Conservation (phyloP, 2,113 vertebrate species). For the Athene cunicularia region DNA sequence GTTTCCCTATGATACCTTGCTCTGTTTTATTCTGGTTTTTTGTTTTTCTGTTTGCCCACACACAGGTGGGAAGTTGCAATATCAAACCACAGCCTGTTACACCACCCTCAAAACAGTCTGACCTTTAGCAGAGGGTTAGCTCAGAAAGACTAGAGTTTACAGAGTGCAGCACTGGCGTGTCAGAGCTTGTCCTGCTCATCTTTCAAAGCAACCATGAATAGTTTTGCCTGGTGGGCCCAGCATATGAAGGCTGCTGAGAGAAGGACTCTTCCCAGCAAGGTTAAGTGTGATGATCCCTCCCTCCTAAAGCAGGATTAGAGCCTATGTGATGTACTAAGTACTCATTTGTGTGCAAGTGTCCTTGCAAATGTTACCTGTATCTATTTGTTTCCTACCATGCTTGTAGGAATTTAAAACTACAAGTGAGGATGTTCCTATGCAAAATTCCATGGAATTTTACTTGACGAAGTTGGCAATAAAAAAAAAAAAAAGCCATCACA, state of each 20-base stretch:
- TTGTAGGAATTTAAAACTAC: not conserved
- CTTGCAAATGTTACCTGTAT: not conserved
- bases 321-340: not conserved
- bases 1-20: not conserved
- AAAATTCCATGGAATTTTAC: not conserved
- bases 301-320: not conserved
- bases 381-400: not conserved
- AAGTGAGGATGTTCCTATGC: not conserved
- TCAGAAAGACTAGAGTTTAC: not conserved
- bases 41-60: not conserved
- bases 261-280: not conserved
- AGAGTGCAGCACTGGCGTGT: not conserved
- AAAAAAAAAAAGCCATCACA: not conserved
- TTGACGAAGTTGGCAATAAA: not conserved
- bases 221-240: not conserved
- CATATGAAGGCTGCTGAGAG: not conserved
- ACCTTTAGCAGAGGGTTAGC: not conserved
- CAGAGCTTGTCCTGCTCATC: fast-evolving
- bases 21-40: not conserved
- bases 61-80: not conserved
- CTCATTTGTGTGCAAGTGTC: not conserved
- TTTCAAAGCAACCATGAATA: not conserved
- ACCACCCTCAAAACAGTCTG: not conserved
- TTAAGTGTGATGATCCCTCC: not conserved
- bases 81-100: not conserved